These are phyloP conservation scores for Balaeniceps rex DNA, from an alignment of 2,113 vertebrate genomes.

Conservation along the genomic window DNA sequence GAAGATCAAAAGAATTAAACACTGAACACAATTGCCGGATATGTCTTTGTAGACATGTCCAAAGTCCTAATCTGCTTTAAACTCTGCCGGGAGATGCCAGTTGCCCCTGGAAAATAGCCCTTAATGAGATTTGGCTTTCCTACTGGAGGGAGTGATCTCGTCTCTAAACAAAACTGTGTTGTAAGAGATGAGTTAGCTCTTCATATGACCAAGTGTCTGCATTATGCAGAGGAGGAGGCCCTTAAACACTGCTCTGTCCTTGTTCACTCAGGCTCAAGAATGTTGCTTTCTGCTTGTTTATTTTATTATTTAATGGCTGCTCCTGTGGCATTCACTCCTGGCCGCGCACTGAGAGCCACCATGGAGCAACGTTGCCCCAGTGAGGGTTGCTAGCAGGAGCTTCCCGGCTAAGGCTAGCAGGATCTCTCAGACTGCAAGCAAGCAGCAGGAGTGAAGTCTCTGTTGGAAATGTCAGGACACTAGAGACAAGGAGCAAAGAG, in stretches of 20 bases:
- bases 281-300: neutral
- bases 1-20: neutral
- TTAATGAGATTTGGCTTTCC: neutral
- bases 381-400: accelerated
- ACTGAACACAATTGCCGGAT: neutral
- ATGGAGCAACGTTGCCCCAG: neutral
- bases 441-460: neutral
- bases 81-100: neutral
- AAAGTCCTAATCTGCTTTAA: neutral
- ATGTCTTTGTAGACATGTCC: neutral
- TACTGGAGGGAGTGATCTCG: neutral
- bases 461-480: neutral
- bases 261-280: neutral
- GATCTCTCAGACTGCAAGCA: neutral
- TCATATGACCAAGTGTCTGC: neutral
- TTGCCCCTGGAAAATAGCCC: neutral
- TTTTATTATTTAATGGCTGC: neutral
- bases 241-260: neutral
- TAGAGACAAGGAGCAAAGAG: neutral
- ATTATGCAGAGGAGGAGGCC: neutral
- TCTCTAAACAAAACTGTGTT: neutral
- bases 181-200: neutral
- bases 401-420: neutral
- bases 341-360: neutral
- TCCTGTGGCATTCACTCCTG: neutral